Percentiles rank a stretch among this genome's conserved stretches.
These are phyloP conservation scores for Papilio xuthus DNA, from an alignment of 1,140 invertebrate genomes.

Conservation along the genomic window DNA sequence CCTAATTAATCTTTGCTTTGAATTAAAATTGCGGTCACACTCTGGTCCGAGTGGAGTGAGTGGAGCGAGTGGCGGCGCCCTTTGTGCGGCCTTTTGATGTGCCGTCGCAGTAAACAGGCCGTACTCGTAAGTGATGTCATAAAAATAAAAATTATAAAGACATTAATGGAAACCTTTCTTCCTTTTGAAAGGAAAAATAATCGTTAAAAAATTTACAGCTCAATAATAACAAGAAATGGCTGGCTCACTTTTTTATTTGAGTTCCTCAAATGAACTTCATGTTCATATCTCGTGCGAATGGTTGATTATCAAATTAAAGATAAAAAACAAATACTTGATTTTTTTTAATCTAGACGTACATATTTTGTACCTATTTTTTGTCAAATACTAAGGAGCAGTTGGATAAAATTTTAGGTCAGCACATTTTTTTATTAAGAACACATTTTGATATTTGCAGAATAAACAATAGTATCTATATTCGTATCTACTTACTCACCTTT, in stretches of 20 bases:
- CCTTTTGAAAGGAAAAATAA: constrained; percentile 7
- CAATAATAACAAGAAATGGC: not conserved
- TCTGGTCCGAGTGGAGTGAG: not conserved
- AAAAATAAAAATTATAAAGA: constrained; percentile 21
- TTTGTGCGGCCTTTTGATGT: constrained; percentile 15
- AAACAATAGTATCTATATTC: no score
- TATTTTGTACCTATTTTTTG: no score
- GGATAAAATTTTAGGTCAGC: no score
- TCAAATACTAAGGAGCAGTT: no score
- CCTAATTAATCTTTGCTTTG: constrained; percentile 23
- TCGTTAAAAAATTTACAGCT: constrained; percentile 4
- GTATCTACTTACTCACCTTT: no score
- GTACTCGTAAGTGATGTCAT: constrained; percentile 13
- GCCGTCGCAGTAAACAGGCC: constrained; percentile 9
- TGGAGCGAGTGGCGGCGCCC: not conserved
- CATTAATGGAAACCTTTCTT: constrained; percentile 22
- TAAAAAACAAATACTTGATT: no score
- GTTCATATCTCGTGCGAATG: no score
- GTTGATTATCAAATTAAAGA: no score
- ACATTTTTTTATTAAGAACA: no score
- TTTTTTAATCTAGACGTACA: no score
- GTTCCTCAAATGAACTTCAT: no score
- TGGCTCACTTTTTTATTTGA: not conserved
- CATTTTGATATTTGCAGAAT: no score
- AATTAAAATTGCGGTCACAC: constrained; percentile 25